These are phyloP conservation scores for Crocodylus rhombifer DNA, from an alignment of 2,797 vertebrate genomes.

Conservation along the genomic window DNA sequence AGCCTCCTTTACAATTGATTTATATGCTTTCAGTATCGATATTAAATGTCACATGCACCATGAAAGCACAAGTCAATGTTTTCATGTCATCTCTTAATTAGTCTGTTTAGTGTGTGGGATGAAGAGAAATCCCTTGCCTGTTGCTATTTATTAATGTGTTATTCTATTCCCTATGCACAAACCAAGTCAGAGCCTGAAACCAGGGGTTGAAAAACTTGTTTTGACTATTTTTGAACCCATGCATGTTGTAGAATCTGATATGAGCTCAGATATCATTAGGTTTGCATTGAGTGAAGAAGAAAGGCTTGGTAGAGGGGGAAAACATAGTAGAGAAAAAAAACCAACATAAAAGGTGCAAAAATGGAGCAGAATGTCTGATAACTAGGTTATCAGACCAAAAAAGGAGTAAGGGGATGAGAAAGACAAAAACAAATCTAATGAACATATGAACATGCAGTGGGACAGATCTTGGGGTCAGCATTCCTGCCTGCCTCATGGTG, in stretches of 20 bases:
- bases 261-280: neutral
- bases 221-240: neutral
- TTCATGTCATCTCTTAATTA: neutral
- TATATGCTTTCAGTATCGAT: neutral
- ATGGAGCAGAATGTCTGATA: neutral
- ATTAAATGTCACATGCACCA: neutral
- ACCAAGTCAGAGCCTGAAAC: neutral
- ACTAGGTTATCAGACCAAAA: neutral
- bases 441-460: neutral
- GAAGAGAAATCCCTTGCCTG: neutral
- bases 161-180: neutral
- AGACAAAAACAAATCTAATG: neutral
- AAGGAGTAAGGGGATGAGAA: neutral
- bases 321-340: neutral
- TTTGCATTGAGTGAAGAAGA: neutral
- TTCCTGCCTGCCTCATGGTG: no score
- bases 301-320: neutral
- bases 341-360: neutral
- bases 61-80: rapidly evolving
- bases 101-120: neutral
- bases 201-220: neutral
- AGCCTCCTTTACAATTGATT: neutral
- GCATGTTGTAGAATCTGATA: rapidly evolving
- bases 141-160: neutral
- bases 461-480: neutral